Percentiles rank a stretch among this genome's conserved stretches.
phyloP scores from a whole-genome alignment of 2,113 vertebrate species.

The Pristiophorus japonicus region DNA sequence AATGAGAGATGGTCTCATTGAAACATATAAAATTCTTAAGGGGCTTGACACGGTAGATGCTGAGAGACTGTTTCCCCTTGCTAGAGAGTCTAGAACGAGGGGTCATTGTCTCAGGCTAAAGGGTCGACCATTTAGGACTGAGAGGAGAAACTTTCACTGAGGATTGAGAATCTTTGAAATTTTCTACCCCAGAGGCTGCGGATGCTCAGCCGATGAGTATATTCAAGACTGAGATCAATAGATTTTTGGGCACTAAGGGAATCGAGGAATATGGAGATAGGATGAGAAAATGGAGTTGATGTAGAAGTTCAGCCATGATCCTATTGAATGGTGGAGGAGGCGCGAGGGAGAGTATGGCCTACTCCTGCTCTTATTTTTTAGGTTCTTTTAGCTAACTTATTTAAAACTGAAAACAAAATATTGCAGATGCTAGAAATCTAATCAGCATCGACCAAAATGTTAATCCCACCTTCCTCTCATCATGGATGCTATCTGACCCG shows the following conservation, averaged over 20 bases:
- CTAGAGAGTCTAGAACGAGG: background rate
- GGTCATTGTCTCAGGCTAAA: background rate
- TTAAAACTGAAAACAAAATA: background rate
- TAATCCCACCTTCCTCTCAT: too few relatives aligned
- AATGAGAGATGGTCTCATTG: background rate
- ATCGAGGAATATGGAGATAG: background rate
- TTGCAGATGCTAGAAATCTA: background rate
- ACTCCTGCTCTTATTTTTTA: background rate
- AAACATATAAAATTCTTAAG: background rate
- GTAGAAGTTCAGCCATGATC: background rate
- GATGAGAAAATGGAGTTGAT: background rate
- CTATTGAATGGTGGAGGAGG: background rate
- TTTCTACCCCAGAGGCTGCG: too few relatives aligned
- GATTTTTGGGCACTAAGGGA: too few relatives aligned
- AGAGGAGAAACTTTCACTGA: too few relatives aligned
- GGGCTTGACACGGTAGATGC: background rate
- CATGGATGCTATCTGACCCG: too few relatives aligned
- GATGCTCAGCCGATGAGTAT: background rate
- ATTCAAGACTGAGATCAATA: background rate
- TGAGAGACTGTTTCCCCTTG: background rate
- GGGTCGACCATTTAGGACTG: too few relatives aligned
- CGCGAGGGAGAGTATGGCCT: background rate
- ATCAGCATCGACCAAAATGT: background rate
- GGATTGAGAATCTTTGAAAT: too few relatives aligned
- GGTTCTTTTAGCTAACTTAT: background rate